phyloP scores from a whole-genome alignment of 2,113 vertebrate species.

The Propithecus coquereli region DNA sequence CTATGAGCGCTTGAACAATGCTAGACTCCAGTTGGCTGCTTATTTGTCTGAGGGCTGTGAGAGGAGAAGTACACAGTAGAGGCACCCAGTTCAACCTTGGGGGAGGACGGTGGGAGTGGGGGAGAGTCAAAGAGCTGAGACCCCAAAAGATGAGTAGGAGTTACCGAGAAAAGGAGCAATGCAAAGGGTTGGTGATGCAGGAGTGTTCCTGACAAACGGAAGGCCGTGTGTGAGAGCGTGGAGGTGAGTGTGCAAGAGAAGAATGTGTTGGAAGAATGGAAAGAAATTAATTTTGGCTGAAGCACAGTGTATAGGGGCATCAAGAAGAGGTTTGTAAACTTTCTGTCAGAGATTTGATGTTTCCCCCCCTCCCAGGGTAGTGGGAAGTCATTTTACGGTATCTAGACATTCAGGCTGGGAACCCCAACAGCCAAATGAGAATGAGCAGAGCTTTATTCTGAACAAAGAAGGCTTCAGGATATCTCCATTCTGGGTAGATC shows the following conservation, averaged over 20 bases:
- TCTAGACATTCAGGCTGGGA: not conserved
- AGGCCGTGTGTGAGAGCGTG: not conserved
- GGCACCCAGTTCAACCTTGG: not conserved
- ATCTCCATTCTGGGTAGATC: not conserved
- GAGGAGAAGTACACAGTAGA: not conserved
- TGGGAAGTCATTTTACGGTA: not conserved
- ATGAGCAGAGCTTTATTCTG: not conserved
- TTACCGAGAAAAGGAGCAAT: not conserved
- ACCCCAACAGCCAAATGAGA: not conserved
- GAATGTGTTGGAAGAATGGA: not conserved
- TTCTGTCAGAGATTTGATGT: not conserved
- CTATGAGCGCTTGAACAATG: not conserved
- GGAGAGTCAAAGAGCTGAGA: not conserved
- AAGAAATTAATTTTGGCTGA: not conserved
- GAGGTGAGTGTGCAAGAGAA: not conserved
- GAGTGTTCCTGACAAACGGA: not conserved
- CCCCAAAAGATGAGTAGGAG: not conserved
- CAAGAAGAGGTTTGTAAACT: not conserved
- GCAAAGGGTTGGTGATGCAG: not conserved
- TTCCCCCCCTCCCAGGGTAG: not conserved
- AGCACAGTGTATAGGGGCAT: not conserved
- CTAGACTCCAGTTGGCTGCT: not conserved
- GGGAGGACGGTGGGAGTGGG: not conserved
- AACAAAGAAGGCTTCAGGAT: not conserved
- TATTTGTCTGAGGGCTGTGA: not conserved